phyloP scores from a whole-genome alignment of 2,888 invertebrate species.

The Parnassius smintheus region DNA sequence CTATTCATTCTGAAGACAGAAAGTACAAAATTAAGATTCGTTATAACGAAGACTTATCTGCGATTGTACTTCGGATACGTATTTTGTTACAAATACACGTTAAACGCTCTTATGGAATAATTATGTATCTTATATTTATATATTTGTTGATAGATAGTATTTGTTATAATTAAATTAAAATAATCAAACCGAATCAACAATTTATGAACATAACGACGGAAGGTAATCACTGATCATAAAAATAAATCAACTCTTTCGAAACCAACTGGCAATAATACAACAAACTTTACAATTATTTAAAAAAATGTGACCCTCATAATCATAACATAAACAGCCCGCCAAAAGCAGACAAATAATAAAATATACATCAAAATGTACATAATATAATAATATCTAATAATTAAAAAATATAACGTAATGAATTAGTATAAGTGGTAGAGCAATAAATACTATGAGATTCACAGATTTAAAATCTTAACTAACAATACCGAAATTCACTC shows the following conservation, averaged over 20 bases:
- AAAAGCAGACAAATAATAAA: slow-evolving; percentile 76
- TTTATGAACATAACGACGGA: slow-evolving; percentile 57
- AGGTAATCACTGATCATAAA: slow-evolving; percentile 62
- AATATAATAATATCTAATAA: slow-evolving; percentile 78
- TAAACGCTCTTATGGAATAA: slow-evolving; percentile 63
- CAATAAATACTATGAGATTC: slow-evolving; percentile 82
- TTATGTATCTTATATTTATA: slow-evolving; percentile 53
- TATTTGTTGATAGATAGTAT: slow-evolving; percentile 46
- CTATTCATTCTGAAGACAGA: slow-evolving; percentile 46
- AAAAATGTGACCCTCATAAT: slow-evolving; percentile 72
- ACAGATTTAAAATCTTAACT: slow-evolving; percentile 81
- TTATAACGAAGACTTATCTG: slow-evolving; percentile 64
- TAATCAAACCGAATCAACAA: slow-evolving; percentile 59
- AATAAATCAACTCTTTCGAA: slow-evolving; percentile 64
- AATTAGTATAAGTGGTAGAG: slow-evolving; percentile 75
- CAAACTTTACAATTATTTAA: slow-evolving; percentile 72
- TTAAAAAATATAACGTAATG: slow-evolving; percentile 77
- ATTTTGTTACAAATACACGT: slow-evolving; percentile 73
- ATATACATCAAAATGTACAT: slow-evolving; percentile 81
- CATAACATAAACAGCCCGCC: slow-evolving; percentile 74
- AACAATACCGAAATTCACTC: slow-evolving; percentile 77
- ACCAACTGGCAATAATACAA: slow-evolving; percentile 71
- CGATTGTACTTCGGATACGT: slow-evolving; percentile 80
- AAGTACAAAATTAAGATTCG: slow-evolving; percentile 52
- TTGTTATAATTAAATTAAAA: slow-evolving; percentile 45